Evolutionary conservation across 2,888 invertebrate species (phyloP).

Genomic region (Bimastos eiseni): DNA sequence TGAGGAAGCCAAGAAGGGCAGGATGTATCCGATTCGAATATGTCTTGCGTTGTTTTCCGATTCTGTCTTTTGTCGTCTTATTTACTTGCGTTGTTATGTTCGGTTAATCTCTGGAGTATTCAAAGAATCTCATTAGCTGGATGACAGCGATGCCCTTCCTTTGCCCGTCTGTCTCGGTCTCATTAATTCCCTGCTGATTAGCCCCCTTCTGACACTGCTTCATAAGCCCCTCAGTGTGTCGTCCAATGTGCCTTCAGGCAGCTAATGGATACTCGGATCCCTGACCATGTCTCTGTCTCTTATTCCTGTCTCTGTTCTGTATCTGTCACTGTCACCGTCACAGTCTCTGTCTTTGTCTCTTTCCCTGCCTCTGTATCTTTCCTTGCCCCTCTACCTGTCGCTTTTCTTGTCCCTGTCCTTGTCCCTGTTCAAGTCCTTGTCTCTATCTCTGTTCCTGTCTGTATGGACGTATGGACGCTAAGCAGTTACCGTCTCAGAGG

Average conservation of each 20-base stretch:
- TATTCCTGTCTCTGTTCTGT: background rate
- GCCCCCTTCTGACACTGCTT: background rate
- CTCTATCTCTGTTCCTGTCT: background rate
- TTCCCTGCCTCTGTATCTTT: background rate
- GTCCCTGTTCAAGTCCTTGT: background rate
- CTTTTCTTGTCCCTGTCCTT: slow-evolving; percentile 10
- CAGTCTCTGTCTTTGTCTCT: slow-evolving; percentile 2
- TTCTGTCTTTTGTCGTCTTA: background rate
- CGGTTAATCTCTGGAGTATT: background rate
- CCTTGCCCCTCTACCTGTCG: background rate
- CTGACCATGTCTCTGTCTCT: background rate
- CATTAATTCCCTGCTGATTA: background rate
- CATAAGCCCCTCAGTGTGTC: background rate
- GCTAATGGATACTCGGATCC: background rate
- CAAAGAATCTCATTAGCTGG: background rate
- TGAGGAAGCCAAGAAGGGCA: no score
- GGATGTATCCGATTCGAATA: background rate
- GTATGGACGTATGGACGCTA: background rate
- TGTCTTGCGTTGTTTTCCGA: background rate
- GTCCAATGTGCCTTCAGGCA: no score
- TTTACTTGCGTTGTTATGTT: background rate
- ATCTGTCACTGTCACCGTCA: background rate
- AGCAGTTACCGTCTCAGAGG: no score
- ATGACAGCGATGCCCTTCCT: background rate
- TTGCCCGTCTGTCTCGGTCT: background rate